Percentiles rank a stretch among this genome's conserved stretches.
These are phyloP conservation scores for Leucoma salicis DNA, from an alignment of 2,888 invertebrate species.

Conservation along the genomic window DNA sequence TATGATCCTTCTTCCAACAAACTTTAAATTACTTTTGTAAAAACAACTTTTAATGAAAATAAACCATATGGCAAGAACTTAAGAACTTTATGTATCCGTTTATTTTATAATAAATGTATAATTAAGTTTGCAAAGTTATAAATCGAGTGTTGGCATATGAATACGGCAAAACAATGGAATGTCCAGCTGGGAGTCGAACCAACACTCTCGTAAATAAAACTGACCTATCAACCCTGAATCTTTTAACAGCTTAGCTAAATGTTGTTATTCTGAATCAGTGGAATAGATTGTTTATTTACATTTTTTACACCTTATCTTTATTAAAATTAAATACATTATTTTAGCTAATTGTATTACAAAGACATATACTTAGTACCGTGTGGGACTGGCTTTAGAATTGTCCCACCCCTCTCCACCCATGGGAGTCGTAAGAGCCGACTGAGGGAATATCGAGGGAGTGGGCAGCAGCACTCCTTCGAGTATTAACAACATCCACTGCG, in stretches of 20 bases:
- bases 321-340: too few species aligned
- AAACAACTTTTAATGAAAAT: not conserved
- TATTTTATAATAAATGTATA: not conserved
- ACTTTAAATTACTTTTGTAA: not conserved
- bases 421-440: too few species aligned
- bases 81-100: not conserved
- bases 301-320: too few species aligned
- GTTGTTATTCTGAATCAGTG: slow-evolving; percentile 20
- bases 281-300: slow-evolving; percentile 2
- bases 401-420: too few species aligned
- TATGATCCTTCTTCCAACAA: slow-evolving; percentile 40
- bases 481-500: too few species aligned
- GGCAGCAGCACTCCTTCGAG: too few species aligned
- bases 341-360: too few species aligned
- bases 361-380: too few species aligned
- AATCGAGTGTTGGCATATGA: slow-evolving; percentile 72
- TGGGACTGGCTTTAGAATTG: too few species aligned
- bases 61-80: not conserved
- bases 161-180: slow-evolving; percentile 65
- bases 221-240: slow-evolving; percentile 55
- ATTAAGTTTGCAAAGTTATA: slow-evolving; percentile 49
- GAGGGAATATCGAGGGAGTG: too few species aligned
- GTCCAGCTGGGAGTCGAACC: slow-evolving; percentile 44
- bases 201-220: slow-evolving; percentile 56
- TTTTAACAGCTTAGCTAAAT: slow-evolving; percentile 45